Evolutionary conservation across 2,113 vertebrate species (phyloP).

Genomic region (Maccullochella peelii): DNA sequence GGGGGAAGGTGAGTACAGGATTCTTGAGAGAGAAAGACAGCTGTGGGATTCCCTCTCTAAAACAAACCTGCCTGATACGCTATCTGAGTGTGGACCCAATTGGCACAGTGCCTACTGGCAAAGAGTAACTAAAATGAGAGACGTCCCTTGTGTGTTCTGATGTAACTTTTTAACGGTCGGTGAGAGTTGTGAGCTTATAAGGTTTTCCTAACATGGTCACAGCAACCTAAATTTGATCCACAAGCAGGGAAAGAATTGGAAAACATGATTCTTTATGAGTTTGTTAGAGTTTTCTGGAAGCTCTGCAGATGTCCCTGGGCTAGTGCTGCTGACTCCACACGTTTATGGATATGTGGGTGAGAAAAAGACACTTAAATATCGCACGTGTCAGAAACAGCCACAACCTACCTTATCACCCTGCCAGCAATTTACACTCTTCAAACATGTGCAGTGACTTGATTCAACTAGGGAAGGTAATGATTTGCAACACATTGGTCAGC

Average conservation of each 20-base stretch:
- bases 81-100: slow-evolving; percentile 26
- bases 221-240: slow-evolving; percentile 39
- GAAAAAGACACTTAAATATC: slow-evolving; percentile 60
- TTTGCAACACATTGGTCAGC: slow-evolving; percentile 18
- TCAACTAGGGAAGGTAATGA: slow-evolving; percentile 26
- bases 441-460: slow-evolving; percentile 48
- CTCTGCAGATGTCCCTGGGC: slow-evolving; percentile 50
- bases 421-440: slow-evolving; percentile 60
- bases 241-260: neutral
- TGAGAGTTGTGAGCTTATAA: slow-evolving; percentile 54
- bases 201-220: slow-evolving; percentile 57
- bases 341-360: slow-evolving; percentile 54
- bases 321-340: slow-evolving; percentile 58
- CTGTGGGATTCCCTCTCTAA: slow-evolving; percentile 40
- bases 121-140: slow-evolving; percentile 54
- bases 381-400: slow-evolving; percentile 52
- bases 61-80: slow-evolving; percentile 39
- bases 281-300: slow-evolving; percentile 48
- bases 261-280: slow-evolving; percentile 41
- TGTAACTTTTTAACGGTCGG: slow-evolving; percentile 47
- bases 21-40: slow-evolving; percentile 47
- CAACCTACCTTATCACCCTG: slow-evolving; percentile 49
- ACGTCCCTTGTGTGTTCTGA: slow-evolving; percentile 47
- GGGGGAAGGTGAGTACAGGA: slow-evolving; percentile 32
- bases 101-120: slow-evolving; percentile 54